phyloP scores from a whole-genome alignment of 1,140 invertebrate species.

The Coenobita brevimanus region DNA sequence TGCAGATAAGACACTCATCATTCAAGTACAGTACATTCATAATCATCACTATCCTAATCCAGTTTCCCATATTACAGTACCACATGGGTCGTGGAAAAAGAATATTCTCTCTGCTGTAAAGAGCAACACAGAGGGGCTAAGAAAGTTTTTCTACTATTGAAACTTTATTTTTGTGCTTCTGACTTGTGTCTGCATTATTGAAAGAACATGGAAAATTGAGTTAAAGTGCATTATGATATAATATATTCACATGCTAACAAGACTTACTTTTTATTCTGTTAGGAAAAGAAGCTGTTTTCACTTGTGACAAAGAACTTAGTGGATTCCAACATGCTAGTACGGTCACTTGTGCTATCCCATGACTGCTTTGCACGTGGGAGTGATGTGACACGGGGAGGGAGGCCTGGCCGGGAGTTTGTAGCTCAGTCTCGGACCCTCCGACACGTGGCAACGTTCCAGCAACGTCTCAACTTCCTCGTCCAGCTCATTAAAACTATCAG shows the following conservation, averaged over 20 bases:
- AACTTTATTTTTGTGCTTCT: too few species aligned
- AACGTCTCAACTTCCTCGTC: conserved; percentile 50
- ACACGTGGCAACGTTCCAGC: conserved; percentile 51
- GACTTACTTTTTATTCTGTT: neutral
- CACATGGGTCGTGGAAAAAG: too few species aligned
- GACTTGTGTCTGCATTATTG: too few species aligned
- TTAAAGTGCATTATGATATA: neutral
- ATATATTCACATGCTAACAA: neutral
- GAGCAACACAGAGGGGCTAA: too few species aligned
- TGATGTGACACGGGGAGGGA: neutral
- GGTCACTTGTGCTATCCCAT: conserved; percentile 53
- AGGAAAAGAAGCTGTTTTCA: conserved; percentile 56
- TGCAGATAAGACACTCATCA: neutral
- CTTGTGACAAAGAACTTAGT: conserved; percentile 55
- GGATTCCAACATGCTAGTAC: conserved; percentile 58
- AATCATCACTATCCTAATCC: too few species aligned
- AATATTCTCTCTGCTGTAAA: too few species aligned
- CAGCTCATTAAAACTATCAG: conserved; percentile 58
- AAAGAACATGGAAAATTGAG: neutral
- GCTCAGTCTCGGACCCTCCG: conserved; percentile 38
- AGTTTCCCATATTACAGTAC: too few species aligned
- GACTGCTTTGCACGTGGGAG: conserved; percentile 44
- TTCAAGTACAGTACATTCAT: too few species aligned
- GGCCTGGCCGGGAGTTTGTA: conserved; percentile 22
- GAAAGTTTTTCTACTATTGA: too few species aligned